Evolutionary conservation across 2,888 invertebrate species (phyloP), one percentile per base, ranked within the genome.

Genomic region (Eledona agricola): DNA sequence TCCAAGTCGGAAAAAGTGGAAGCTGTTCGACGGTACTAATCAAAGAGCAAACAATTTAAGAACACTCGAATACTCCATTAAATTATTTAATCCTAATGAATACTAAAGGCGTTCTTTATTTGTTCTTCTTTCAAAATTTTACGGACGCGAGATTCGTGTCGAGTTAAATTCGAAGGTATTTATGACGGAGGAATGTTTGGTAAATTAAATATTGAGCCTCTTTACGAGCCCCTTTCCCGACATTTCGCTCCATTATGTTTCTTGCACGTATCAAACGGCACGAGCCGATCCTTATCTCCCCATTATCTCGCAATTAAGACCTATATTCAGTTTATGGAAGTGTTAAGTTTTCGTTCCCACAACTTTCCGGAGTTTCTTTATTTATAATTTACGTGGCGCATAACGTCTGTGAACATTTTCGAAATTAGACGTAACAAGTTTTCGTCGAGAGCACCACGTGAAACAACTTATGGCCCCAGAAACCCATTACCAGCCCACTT

Each of bases 401-500:
- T n/a, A n/a, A n/a, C n/a, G n/a, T n/a, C n/a, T n/a, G 28, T 7
- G 19, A 26, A 38, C 32, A 40, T 50, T 19, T 7, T 16, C 6
- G 50, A 50, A 50, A 50, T 50, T 50, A 40, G 31, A 50, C 17
- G 25, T 50, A 50, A 50, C 50, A 50, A 31, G 38, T 47, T 20
- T 29, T 22, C 23, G 7, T n/a, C 19, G n/a, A 10, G 31, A 46
- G 32, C 60, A 15, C 60, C 16, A 43, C 57, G 50, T 55, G 56
- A 37, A 35, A 42, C 58, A 49, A 58, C 55, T 55, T 58, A 60
- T 58, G 56, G 52, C 55, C 47, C 20, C 35, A 29, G 29, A 43
- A 43, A 26, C 37, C 51, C 50, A 57, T 58, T 55, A 58, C 55
- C 50, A 40, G 47, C 53, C 60, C 51, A 58, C 56, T 52, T 57